Base-by-base conservation (phyloP, 2,797 vertebrate species). In the Parauchenoglanis punctatus region DNA sequence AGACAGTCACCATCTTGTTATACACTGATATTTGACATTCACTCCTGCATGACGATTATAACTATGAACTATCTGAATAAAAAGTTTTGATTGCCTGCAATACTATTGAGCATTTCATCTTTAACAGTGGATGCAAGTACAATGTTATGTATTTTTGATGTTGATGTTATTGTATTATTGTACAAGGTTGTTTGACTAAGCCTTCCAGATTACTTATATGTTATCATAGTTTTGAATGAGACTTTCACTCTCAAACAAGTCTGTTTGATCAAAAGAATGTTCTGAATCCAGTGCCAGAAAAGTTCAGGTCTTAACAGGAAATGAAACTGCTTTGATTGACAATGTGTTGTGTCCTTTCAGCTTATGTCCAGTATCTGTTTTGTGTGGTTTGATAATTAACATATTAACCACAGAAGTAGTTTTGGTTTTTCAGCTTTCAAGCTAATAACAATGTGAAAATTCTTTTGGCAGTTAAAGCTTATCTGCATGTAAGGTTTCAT, bases 331-430 rank as follows among this genome's bases (percentile, higher is more conserved):
- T 63, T 63, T 65, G 7, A 52, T 67, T 56, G 28, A 13, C 59
- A 44, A 77, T 78, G n/a, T 56, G 12, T 56, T 18, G n/a, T 20
- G 61, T 73, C 17, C 18, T 85, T 13, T 76, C 52, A 8, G 23
- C 1, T 8, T 35, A 23, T 82, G 11, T 70, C 18, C 10, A 56
- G 25, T 58, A 17, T 31, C 65, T 59, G 40, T 25, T 49, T 73
- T 81, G 78, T 73, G 54, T 35, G 46, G 78, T 73, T 12, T 73
- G 25, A 73, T 82, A 28, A 70, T 68, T 68, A 86, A 81, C 75
- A 78, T 85, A 44, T 81, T 86, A 73, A 82, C 56, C 54, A 82
- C 72, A 65, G 56, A 65, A 54, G 58, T 44, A 76, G 59, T 86
- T 86, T n/a, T 25, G n/a, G 0, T 12, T 63, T 61, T 81, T 59